These are phyloP conservation scores for Ylistrum balloti DNA, from an alignment of 1,140 invertebrate species.

Conservation along the genomic window DNA sequence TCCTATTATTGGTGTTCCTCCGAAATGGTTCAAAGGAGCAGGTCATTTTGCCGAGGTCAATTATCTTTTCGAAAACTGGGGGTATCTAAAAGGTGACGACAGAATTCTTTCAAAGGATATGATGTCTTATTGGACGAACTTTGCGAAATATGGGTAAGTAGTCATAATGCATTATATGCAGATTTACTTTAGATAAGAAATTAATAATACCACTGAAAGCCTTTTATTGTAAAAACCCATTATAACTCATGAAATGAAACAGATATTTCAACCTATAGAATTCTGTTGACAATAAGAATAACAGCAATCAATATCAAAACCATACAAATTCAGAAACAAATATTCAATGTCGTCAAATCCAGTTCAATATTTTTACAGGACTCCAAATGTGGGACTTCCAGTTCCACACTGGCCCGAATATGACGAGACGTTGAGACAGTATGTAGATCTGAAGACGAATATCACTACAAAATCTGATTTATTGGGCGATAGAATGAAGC, in stretches of 20 bases:
- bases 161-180: too few relatives aligned
- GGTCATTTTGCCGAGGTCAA: constrained; percentile 65
- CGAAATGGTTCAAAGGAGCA: constrained; percentile 65
- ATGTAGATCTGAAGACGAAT: background rate
- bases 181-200: too few relatives aligned
- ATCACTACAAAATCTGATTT: background rate
- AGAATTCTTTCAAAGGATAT: constrained; percentile 92
- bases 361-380: background rate
- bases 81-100: constrained; percentile 83
- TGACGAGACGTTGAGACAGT: background rate
- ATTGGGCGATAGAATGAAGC: background rate
- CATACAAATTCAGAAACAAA: too few relatives aligned
- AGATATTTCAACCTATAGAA: too few relatives aligned
- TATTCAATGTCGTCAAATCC: too few relatives aligned
- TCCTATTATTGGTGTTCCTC: constrained; percentile 39
- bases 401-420: background rate
- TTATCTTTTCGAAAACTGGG: constrained; percentile 66
- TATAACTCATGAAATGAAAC: too few relatives aligned
- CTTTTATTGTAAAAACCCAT: too few relatives aligned
- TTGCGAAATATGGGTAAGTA: constrained; percentile 95
- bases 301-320: too few relatives aligned
- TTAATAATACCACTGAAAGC: too few relatives aligned
- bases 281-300: too few relatives aligned
- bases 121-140: constrained; percentile 96
- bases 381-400: background rate